A percentile compares a stretch with the other conserved stretches of the same genome.
phyloP scores from a whole-genome alignment of 1,140 invertebrate species.

The Andricus grossulariae region DNA sequence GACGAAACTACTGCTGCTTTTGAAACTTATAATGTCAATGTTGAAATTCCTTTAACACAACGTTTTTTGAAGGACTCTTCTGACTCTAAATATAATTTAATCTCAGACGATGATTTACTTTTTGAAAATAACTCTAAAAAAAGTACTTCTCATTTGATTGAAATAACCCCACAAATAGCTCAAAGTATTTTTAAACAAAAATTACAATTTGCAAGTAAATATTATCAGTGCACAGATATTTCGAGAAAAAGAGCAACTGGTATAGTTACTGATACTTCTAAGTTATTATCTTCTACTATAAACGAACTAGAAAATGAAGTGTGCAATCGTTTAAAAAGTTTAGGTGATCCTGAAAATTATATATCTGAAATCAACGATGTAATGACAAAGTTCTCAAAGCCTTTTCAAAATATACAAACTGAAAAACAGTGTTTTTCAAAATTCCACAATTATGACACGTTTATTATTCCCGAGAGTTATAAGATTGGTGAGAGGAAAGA shows the following conservation, averaged over 20 bases:
- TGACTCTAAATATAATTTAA: background rate
- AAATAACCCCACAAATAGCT: background rate
- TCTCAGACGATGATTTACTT: background rate
- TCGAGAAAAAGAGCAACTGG: constrained; percentile 11
- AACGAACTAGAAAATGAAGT: background rate
- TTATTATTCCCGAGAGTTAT: constrained; percentile 25
- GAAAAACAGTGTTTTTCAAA: constrained; percentile 22
- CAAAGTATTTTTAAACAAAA: background rate
- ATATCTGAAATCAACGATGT: background rate
- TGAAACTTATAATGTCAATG: background rate
- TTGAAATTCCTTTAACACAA: too few species aligned
- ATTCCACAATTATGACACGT: constrained; percentile 9
- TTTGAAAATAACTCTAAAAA: background rate
- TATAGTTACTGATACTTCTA: background rate
- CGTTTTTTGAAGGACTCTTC: background rate
- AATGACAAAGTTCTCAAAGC: background rate
- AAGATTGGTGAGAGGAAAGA: constrained; percentile 29
- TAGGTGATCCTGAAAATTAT: background rate
- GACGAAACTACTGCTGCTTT: background rate
- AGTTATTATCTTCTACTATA: background rate
- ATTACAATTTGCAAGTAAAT: constrained; percentile 19
- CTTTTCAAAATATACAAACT: background rate
- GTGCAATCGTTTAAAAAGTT: background rate
- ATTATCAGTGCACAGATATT: constrained; percentile 11
- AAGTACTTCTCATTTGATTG: background rate